A percentile compares a stretch with the other conserved stretches of the same genome.
These are phyloP conservation scores for Adrianichthys oophorus DNA, from an alignment of 2,797 vertebrate species.

Conservation along the genomic window DNA sequence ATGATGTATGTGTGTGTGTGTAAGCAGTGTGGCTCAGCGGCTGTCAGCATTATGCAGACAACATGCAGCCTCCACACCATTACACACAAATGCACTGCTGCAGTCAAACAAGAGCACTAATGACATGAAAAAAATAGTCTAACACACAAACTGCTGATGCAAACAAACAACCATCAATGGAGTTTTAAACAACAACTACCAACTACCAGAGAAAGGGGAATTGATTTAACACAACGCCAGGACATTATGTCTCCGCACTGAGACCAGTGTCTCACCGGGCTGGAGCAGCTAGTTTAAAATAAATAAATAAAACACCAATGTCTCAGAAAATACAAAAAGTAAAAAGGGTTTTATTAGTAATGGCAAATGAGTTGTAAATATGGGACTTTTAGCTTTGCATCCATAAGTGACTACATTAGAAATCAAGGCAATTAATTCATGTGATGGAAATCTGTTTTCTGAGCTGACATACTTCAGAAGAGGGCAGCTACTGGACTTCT, in stretches of 20 bases:
- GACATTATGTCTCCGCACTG: slow-evolving; percentile 8
- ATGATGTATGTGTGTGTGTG: not conserved
- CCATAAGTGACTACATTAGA: too few species aligned
- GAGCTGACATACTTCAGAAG: too few species aligned
- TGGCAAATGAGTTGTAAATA: too few species aligned
- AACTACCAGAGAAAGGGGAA: slow-evolving; percentile 9
- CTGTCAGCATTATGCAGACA: slow-evolving; percentile 47
- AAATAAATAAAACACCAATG: too few species aligned
- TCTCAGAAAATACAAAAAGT: too few species aligned
- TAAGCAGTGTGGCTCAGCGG: slow-evolving; percentile 8
- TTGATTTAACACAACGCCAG: slow-evolving; percentile 18
- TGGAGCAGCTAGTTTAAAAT: not conserved
- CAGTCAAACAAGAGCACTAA: slow-evolving; percentile 11
- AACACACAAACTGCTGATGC: slow-evolving; percentile 13
- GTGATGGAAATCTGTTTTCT: too few species aligned
- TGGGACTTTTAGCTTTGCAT: too few species aligned
- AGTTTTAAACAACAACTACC: slow-evolving; percentile 22
- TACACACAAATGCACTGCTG: slow-evolving; percentile 6
- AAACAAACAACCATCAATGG: slow-evolving; percentile 6
- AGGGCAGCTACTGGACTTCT: too few species aligned
- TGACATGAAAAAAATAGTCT: slow-evolving; percentile 9
- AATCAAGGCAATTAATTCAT: too few species aligned
- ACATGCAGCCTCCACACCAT: slow-evolving; percentile 21
- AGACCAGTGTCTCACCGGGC: slow-evolving; percentile 7
- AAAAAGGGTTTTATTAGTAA: too few species aligned